Percentiles rank a stretch among this genome's conserved stretches.
Conservation (phyloP, 2,888 invertebrate genomes). For the Drosophila emarginata region DNA sequence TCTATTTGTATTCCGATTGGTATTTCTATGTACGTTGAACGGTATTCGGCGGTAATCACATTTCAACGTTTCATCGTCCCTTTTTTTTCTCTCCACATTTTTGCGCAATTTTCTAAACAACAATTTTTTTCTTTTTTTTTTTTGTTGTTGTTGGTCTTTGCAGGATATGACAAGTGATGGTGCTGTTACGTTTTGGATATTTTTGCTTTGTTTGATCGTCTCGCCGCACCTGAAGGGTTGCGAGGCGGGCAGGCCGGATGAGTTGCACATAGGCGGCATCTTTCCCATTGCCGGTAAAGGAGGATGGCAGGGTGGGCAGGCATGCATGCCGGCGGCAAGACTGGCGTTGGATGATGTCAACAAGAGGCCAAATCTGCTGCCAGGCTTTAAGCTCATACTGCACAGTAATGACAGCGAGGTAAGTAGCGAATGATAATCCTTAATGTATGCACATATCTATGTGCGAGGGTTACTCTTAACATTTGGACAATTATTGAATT, state of each 20-base stretch:
- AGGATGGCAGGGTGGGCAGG: constrained; percentile 99
- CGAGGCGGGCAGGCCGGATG: constrained; percentile 84
- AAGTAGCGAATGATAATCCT: constrained; percentile 72
- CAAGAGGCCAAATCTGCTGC: constrained; percentile 91
- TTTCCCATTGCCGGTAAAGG: constrained; percentile 98
- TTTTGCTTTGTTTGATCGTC: constrained; percentile 81
- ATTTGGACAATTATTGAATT: neutral
- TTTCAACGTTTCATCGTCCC: constrained; percentile 26
- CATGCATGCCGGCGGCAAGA: constrained; percentile 98
- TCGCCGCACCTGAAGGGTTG: constrained; percentile 79
- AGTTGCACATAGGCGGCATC: constrained; percentile 97
- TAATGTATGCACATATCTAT: constrained; percentile 1
- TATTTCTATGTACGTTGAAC: constrained; percentile 39
- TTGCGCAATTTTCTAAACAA: neutral
- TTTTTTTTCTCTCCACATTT: neutral
- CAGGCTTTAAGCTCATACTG: constrained; percentile 94
- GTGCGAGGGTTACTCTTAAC: neutral
- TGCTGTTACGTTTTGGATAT: constrained; percentile 83
- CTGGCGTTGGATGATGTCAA: constrained; percentile 98
- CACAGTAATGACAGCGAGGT: constrained; percentile 99
- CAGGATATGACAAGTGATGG: constrained; percentile 83
- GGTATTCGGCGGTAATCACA: constrained; percentile 62
- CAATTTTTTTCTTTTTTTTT: constrained; percentile 4
- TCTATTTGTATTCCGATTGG: constrained; percentile 42
- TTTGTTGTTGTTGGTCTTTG: constrained; percentile 42